Base-by-base conservation (phyloP, 2,888 invertebrate genomes). In the Amitus sp. region DNA sequence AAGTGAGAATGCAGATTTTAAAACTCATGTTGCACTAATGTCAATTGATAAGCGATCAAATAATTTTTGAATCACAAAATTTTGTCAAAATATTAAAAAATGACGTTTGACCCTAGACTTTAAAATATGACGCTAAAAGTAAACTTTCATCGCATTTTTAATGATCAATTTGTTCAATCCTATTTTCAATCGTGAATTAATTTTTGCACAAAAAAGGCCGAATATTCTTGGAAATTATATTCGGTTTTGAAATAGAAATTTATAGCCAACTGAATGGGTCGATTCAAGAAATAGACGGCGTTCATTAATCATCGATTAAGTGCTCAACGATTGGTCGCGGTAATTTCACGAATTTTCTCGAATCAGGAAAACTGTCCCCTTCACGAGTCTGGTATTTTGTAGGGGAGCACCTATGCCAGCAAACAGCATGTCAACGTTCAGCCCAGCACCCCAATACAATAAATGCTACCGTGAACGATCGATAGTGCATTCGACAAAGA, bases 301-400 rank as follows among this genome's bases (percentile, higher is more conserved):
- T 73, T 73, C 76, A 79, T 82, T 81, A 77, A 80, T 81, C 80
- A 79, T 79, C 80, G 81, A 80, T 80, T 77, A 80, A 79, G 73
- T 75, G 74, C 75, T 77, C 78, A 71, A 52, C 76, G 73, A 80
- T 78, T 70, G 78, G 77, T 75, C 76, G 75, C 74, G 77, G 73
- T 72, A 78, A 80, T 81, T 81, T 80, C 66, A 75, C 75, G 79
- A 80, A 76, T 77, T 81, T 80, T 75, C 78, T 61, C 71, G 75
- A 79, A 82, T 75, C 73, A 71, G 74, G 80, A 75, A 79, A 78
- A 67, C 70, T 42, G 46, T 47, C 62, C 49, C 64, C 55, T 61
- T 66, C 65, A 59, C 52, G 57, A 52, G 62, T 45, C 7, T 3
- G 34, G 48, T 23, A 40, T 47, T 13, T 51, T 58, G 40, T 50